phyloP scores from a whole-genome alignment of 2,113 vertebrate species.

The Mirza zaza region DNA sequence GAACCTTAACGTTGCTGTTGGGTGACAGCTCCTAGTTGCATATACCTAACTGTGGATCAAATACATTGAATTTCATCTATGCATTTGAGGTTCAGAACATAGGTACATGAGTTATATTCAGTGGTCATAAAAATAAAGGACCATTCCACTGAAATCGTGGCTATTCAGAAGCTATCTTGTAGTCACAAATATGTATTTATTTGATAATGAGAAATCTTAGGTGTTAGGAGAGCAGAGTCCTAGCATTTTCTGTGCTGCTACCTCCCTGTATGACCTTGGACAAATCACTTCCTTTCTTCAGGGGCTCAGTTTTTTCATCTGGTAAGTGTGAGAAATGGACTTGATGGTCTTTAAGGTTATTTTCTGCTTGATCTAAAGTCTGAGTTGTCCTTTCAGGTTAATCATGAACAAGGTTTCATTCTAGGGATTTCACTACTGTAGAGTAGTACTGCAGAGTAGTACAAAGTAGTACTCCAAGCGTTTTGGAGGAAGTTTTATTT shows the following conservation, averaged over 20 bases:
- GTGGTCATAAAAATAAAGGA: neutral
- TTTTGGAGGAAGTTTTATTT: slow-evolving; percentile 22
- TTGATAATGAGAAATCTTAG: neutral
- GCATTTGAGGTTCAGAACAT: neutral
- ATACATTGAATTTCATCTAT: neutral
- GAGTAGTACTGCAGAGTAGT: neutral
- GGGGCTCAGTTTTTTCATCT: slow-evolving; percentile 12
- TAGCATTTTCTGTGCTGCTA: neutral
- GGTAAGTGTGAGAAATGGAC: neutral
- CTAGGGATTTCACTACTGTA: neutral
- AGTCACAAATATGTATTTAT: neutral
- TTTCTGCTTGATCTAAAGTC: neutral
- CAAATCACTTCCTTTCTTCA: neutral
- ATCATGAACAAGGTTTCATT: neutral
- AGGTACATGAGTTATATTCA: neutral
- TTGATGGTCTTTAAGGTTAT: neutral
- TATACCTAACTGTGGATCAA: neutral
- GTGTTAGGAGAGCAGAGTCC: neutral
- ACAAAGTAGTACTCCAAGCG: too few species aligned
- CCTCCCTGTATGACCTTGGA: neutral
- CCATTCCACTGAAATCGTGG: neutral
- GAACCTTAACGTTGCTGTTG: neutral
- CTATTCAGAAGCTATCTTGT: neutral
- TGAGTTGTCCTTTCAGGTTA: neutral
- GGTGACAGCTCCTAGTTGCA: neutral